These are phyloP conservation scores for Poeciliopsis retropinna DNA, from an alignment of 2,113 vertebrate genomes.

Conservation along the genomic window DNA sequence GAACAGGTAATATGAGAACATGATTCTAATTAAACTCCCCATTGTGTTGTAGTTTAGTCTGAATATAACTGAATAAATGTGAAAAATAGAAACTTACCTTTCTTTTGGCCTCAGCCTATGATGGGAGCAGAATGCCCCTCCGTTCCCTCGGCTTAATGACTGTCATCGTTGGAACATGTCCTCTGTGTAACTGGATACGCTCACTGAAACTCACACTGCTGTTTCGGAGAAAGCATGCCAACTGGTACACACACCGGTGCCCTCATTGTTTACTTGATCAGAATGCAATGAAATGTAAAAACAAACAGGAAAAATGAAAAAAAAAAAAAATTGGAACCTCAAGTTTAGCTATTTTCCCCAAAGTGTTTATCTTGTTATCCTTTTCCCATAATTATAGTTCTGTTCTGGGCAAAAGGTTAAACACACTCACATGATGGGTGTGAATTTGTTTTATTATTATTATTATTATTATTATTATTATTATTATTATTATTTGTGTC, in stretches of 20 bases:
- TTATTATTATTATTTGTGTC: too few species aligned
- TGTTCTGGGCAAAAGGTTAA: not conserved
- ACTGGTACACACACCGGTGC: not conserved
- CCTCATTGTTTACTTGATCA: not conserved
- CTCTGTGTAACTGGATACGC: slow-evolving; percentile 65
- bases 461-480: not conserved
- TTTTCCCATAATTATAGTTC: not conserved
- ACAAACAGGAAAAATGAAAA: not conserved
- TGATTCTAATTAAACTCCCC: not conserved
- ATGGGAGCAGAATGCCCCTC: slow-evolving; percentile 24
- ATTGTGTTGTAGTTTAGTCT: not conserved
- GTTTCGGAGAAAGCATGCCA: slow-evolving; percentile 7
- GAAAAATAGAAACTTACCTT: slow-evolving; percentile 26
- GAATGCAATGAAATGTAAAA: not conserved
- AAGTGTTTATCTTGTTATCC: not conserved
- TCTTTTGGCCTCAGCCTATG: slow-evolving; percentile 6
- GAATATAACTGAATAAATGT: not conserved
- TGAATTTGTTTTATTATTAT: not conserved
- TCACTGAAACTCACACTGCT: slow-evolving; percentile 64
- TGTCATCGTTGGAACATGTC: slow-evolving; percentile 31
- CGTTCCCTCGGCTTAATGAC: slow-evolving; percentile 25
- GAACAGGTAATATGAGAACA: not conserved
- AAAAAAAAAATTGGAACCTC: not conserved
- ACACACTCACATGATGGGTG: too few species aligned
- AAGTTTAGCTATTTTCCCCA: not conserved